phyloP scores from a whole-genome alignment of 2,113 vertebrate genomes.

The Oncorhynchus masou region DNA sequence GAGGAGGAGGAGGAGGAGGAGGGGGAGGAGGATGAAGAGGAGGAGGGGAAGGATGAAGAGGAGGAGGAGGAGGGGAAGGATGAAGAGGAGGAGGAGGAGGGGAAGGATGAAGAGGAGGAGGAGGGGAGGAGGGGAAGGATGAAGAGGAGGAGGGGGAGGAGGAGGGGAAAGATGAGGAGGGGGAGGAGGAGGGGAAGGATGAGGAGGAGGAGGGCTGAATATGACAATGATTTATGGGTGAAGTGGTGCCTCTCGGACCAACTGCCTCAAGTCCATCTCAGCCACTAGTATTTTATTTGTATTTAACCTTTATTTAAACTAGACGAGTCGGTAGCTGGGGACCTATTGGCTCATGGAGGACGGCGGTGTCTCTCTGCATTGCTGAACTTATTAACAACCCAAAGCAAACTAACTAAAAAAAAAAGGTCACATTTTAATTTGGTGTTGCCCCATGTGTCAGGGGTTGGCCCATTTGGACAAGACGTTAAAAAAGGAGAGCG shows the following conservation, averaged over 20 bases:
- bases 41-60: too few relatives aligned
- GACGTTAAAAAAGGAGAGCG: conserved; percentile 14
- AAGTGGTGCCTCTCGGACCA: neutral
- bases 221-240: conserved; percentile 26
- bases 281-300: neutral
- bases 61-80: too few relatives aligned
- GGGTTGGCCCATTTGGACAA: conserved; percentile 11
- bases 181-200: too few relatives aligned
- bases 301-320: too few relatives aligned
- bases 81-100: too few relatives aligned
- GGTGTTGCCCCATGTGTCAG: conserved; percentile 18
- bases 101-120: neutral
- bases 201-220: neutral
- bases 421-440: conserved; percentile 39
- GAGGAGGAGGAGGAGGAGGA: too few relatives aligned
- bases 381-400: conserved; percentile 3
- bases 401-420: conserved; percentile 39
- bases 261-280: neutral
- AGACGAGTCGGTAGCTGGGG: neutral
- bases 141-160: too few relatives aligned
- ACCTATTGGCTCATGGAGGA: neutral
- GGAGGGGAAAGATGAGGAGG: too few relatives aligned
- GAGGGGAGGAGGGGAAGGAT: too few relatives aligned
- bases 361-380: too few relatives aligned
- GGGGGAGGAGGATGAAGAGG: too few relatives aligned